phyloP scores from a whole-genome alignment of 2,797 vertebrate genomes.

The Hippocampus kuda region DNA sequence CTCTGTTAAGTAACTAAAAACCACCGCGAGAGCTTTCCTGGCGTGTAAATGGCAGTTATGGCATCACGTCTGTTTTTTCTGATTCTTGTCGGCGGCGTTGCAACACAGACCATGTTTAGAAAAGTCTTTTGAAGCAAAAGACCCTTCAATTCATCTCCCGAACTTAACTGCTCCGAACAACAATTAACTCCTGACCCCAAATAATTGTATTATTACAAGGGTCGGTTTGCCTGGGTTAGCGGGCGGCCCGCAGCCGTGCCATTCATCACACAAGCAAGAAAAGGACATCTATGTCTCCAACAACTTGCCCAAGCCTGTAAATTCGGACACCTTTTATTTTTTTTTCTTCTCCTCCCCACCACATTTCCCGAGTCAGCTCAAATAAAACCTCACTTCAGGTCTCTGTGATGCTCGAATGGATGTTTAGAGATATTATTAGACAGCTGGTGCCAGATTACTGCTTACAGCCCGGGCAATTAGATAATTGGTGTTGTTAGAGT shows the following conservation, averaged over 20 bases:
- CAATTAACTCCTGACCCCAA: slow-evolving; percentile 61
- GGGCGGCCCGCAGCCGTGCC: slow-evolving; percentile 23
- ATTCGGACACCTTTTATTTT: slow-evolving; percentile 37
- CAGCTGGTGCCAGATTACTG: slow-evolving; percentile 51
- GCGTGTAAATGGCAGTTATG: not conserved
- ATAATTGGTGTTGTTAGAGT: slow-evolving; percentile 67
- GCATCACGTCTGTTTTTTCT: slow-evolving; percentile 5
- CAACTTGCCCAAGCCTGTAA: slow-evolving; percentile 44
- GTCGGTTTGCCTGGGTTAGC: slow-evolving; percentile 23
- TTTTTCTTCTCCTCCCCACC: slow-evolving; percentile 2
- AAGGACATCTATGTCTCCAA: slow-evolving; percentile 26
- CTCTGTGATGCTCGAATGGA: slow-evolving; percentile 31
- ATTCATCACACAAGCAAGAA: slow-evolving; percentile 28
- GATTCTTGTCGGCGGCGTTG: slow-evolving; percentile 9
- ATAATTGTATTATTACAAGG: slow-evolving; percentile 63
- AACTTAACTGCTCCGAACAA: slow-evolving; percentile 48
- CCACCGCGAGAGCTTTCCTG: not conserved
- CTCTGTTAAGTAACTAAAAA: not conserved
- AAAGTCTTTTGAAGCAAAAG: slow-evolving; percentile 31
- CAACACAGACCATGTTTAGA: slow-evolving; percentile 16
- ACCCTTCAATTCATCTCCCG: slow-evolving; percentile 17
- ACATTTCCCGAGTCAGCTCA: slow-evolving; percentile 31
- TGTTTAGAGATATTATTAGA: slow-evolving; percentile 57
- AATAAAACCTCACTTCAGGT: slow-evolving; percentile 36
- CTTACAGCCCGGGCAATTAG: slow-evolving; percentile 63